phyloP scores from a whole-genome alignment of 2,113 vertebrate genomes.

The Alligator mississippiensis region DNA sequence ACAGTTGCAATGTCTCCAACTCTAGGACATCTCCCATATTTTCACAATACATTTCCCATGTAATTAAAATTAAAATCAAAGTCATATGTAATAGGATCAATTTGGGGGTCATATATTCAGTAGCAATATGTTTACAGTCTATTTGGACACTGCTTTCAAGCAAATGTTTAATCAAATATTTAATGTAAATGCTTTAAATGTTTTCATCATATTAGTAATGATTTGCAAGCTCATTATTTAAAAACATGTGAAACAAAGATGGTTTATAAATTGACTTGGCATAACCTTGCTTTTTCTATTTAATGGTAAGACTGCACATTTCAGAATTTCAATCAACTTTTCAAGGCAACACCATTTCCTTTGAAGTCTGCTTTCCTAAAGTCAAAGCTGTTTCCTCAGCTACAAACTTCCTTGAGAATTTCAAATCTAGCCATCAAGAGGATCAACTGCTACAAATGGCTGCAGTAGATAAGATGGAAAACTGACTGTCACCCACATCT shows the following conservation, averaged over 20 bases:
- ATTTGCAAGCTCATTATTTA: conserved; percentile 45
- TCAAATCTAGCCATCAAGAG: background rate
- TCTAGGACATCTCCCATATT: background rate
- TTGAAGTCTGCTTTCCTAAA: conserved; percentile 55
- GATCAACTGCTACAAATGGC: background rate
- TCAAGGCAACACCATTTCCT: conserved; percentile 1
- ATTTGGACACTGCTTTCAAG: conserved; percentile 13
- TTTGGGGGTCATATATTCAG: conserved; percentile 8
- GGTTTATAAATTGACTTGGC: conserved; percentile 3
- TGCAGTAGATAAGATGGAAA: conserved; percentile 14
- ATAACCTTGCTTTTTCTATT: conserved; percentile 32
- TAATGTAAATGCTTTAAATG: conserved; percentile 35
- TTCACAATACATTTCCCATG: conserved; percentile 11
- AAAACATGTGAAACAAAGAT: conserved; percentile 28
- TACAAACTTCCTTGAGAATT: conserved; percentile 12
- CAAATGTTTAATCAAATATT: conserved; percentile 51
- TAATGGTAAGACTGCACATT: background rate
- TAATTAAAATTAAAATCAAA: conserved; percentile 28
- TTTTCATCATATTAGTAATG: conserved; percentile 52
- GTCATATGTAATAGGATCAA: background rate
- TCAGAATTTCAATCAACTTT: conserved; percentile 34
- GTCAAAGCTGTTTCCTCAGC: background rate
- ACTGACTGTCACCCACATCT: background rate
- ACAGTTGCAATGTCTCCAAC: background rate
- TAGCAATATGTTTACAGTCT: background rate